Conservation (phyloP, 2,113 vertebrate species). For the Calonectris borealis region DNA sequence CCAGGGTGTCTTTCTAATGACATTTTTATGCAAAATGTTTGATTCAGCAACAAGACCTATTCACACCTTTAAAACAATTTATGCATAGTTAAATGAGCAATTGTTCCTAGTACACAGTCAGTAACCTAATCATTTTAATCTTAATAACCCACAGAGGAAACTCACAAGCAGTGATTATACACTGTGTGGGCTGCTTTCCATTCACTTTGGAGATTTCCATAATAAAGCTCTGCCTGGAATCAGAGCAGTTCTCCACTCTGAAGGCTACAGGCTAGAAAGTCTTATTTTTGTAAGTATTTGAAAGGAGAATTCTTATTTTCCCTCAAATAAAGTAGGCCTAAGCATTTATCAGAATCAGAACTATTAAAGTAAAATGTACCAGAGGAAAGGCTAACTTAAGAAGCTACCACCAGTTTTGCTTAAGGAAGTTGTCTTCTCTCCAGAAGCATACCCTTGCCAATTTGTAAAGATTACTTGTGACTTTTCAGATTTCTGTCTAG, state of each 20-base stretch:
- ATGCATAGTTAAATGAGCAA: conserved; percentile 16
- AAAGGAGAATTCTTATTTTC: conserved; percentile 1
- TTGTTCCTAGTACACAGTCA: not conserved
- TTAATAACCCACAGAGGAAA: conserved; percentile 19
- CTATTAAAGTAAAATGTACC: not conserved
- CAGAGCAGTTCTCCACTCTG: not conserved
- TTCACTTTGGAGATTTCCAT: conserved; percentile 34
- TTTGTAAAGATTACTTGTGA: not conserved
- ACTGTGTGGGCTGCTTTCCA: not conserved
- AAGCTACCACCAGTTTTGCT: not conserved
- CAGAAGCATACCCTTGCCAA: not conserved
- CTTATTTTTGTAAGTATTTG: not conserved
- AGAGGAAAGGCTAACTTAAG: not conserved
- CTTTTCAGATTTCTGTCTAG: not conserved
- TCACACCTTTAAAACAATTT: conserved; percentile 14
- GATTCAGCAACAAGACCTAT: conserved; percentile 18
- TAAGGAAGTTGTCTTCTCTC: not conserved
- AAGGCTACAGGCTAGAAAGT: not conserved
- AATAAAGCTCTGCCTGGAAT: not conserved
- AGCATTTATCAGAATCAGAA: not conserved
- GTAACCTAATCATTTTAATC: conserved; percentile 26
- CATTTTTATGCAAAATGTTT: conserved; percentile 46
- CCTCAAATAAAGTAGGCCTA: not conserved
- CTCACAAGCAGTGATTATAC: not conserved
- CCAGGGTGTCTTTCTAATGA: conserved; percentile 21